Percentiles rank a stretch among this genome's conserved stretches.
These are phyloP conservation scores for Triplophysa dalaica DNA, from an alignment of 2,113 vertebrate genomes.

Conservation along the genomic window DNA sequence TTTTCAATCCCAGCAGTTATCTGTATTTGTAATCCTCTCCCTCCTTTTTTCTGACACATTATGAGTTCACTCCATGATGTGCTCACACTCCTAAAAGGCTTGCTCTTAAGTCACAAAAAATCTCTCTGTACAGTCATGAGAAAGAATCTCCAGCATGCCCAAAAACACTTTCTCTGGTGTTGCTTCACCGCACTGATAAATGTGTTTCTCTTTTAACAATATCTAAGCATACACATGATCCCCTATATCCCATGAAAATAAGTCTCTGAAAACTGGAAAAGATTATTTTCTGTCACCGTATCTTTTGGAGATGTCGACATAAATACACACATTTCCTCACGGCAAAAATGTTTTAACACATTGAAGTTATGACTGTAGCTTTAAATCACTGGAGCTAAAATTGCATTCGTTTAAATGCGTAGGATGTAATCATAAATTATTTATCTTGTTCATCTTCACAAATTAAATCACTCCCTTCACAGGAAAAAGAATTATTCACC, in stretches of 20 bases:
- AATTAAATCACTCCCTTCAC: constrained; percentile 38
- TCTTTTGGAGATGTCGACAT: constrained; percentile 52
- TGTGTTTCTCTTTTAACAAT: constrained; percentile 52
- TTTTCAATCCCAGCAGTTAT: constrained; percentile 44
- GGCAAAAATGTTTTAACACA: constrained; percentile 42
- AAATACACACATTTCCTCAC: constrained; percentile 49
- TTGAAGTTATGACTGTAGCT: constrained; percentile 47
- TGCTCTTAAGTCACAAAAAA: constrained; percentile 54
- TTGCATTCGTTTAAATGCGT: constrained; percentile 44
- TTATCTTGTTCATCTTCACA: constrained; percentile 53
- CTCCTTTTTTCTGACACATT: constrained; percentile 44
- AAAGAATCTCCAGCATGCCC: constrained; percentile 55
- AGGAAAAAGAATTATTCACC: constrained; percentile 36
- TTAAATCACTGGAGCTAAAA: constrained; percentile 46
- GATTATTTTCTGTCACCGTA: constrained; percentile 52
- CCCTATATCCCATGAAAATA: constrained; percentile 52
- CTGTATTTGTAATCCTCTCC: constrained; percentile 27
- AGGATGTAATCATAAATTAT: constrained; percentile 48
- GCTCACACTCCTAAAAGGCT: constrained; percentile 42
- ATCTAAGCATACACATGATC: constrained; percentile 37
- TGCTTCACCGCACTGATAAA: constrained; percentile 48
- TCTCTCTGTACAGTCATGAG: constrained; percentile 48
- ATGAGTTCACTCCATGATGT: constrained; percentile 48
- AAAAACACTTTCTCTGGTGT: constrained; percentile 31
- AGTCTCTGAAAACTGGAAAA: constrained; percentile 51